Evolutionary conservation across 2,888 invertebrate genomes (phyloP), one percentile per base, ranked within the genome.

Genomic region (Drosophila barbarae): DNA sequence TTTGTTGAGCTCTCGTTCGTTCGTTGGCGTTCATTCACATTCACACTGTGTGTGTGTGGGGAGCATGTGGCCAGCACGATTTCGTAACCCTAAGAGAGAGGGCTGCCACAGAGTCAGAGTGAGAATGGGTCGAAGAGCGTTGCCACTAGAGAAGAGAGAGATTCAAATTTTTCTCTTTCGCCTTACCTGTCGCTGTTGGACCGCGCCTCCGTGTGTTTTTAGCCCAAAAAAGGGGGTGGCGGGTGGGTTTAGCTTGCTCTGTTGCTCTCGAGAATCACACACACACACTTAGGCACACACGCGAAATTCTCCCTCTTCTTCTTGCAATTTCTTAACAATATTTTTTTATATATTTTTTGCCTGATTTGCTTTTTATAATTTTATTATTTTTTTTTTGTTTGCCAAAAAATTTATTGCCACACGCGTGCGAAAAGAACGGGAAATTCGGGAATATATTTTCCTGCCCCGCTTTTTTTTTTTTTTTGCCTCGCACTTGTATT

Each of bases 341-440:
- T 34, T 30, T 35, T 58, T 26, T 34, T 41, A 39, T 21, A 47
- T 58, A 15, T 41, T 60, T 46, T 34, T 34, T 47, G 18, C 12
- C 28, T 30, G 12, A 44, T 44, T 28, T 7, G 44, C 42, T 35
- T 39, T 39, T 23, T 23, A 23, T 23, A 23, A 23, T 23, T 23
- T 23, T 23, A 30, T 23, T 10, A 36, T n/a, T 47, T 49, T 21
- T 26, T 41, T 57, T 49, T 68, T 60, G 54, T 71, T 70, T 81
- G 69, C 76, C 68, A 64, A 81, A 81, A 34, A 34, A 84, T 84
- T 84, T 77, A 79, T 84, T 70, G 78, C 78, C 82, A 79, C 84
- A 77, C 84, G 82, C 78, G 81, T 65, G 63, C 63, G 54, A 73
- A 83, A 80, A 74, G 46, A 72, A 72, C 39, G 52, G 30, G 46